phyloP scores from a whole-genome alignment of 2,113 vertebrate species.

The Rhineura floridana region DNA sequence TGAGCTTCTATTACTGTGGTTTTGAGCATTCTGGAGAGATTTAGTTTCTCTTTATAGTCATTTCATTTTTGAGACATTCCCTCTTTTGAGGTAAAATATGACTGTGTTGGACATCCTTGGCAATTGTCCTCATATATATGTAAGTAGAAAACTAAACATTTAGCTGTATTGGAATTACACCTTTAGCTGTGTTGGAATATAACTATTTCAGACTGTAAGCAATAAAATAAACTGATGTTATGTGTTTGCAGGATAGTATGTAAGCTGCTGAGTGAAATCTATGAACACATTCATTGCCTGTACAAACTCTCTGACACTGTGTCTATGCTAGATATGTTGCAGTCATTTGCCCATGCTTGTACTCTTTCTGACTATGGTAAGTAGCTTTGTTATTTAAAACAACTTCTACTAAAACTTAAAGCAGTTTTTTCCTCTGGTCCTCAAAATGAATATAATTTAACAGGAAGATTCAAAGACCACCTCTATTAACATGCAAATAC shows the following conservation, averaged over 20 bases:
- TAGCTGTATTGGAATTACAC: too few relatives aligned
- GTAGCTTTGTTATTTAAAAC: conserved; percentile 28
- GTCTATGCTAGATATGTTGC: conserved; percentile 96
- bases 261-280: conserved; percentile 87
- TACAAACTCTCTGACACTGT: conserved; percentile 94
- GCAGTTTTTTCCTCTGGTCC: not conserved
- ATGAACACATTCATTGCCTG: conserved; percentile 91
- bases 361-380: conserved; percentile 94
- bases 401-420: not conserved
- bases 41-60: too few relatives aligned
- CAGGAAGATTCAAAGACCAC: not conserved
- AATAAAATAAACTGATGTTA: conserved; percentile 22
- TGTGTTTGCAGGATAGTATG: conserved; percentile 86
- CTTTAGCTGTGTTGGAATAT: not conserved
- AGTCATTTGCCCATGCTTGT: conserved; percentile 91
- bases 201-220: not conserved
- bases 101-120: too few relatives aligned
- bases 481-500: not conserved
- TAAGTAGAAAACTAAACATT: too few relatives aligned
- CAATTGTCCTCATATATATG: too few relatives aligned
- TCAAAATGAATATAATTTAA: not conserved
- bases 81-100: too few relatives aligned
- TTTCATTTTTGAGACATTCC: too few relatives aligned
- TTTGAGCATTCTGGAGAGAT: too few relatives aligned
- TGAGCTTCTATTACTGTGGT: too few relatives aligned